Conservation (phyloP, 2,113 vertebrate species). For the Atractosteus spatula region DNA sequence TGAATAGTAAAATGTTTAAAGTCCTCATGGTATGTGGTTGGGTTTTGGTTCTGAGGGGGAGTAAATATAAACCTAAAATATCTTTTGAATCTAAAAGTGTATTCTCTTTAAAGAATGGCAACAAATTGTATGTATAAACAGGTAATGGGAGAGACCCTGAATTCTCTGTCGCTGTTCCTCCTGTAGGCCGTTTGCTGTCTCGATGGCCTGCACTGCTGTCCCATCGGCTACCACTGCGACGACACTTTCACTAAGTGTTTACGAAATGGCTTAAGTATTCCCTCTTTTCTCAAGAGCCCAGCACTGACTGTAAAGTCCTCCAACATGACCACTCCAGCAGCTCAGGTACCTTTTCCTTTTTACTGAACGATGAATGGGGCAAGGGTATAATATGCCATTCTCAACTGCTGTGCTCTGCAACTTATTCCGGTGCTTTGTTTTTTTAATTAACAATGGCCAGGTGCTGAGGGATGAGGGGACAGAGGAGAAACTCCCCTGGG, state of each 20-base stretch:
- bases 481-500: neutral
- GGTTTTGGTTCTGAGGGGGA: neutral
- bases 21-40: neutral
- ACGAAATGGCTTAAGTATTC: no score
- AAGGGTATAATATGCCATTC: no score
- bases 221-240: slow-evolving; percentile 16
- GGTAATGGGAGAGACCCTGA: neutral
- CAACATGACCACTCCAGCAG: no score
- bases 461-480: slow-evolving; percentile 9
- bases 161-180: neutral
- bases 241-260: neutral
- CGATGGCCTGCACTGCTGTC: slow-evolving; percentile 18
- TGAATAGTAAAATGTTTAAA: no score
- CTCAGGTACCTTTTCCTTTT: no score
- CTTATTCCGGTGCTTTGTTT: no score
- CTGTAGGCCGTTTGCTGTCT: slow-evolving; percentile 24
- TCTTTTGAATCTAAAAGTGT: neutral
- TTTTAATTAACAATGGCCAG: no score
- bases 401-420: no score
- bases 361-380: no score
- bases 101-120: neutral
- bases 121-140: neutral
- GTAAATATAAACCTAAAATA: neutral
- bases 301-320: no score
- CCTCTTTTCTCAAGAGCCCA: no score